These are phyloP conservation scores for Neomicropteryx cornuta DNA, from an alignment of 1,140 invertebrate genomes.

Conservation along the genomic window DNA sequence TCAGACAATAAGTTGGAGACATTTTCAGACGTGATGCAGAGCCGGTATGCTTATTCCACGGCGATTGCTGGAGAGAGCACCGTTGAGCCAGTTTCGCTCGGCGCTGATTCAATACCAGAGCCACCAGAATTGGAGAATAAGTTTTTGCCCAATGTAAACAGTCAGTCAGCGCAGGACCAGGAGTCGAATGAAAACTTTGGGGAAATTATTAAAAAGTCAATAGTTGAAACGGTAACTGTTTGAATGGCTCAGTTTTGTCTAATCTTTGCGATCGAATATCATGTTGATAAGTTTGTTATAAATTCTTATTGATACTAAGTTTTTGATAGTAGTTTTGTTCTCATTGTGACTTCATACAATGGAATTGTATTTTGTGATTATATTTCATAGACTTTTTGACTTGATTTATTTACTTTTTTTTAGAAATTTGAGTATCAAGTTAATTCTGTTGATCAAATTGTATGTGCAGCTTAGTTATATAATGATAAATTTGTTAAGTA, in stretches of 20 bases:
- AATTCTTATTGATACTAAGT: too few species aligned
- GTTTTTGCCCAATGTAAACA: constrained; percentile 10
- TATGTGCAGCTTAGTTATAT: too few species aligned
- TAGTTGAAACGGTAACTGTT: constrained; percentile 81
- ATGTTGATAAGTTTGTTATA: too few species aligned
- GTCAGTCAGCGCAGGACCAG: constrained; percentile 13
- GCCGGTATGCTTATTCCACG: constrained; percentile 38
- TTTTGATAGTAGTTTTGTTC: too few species aligned
- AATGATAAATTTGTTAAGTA: too few species aligned
- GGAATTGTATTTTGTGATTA: too few species aligned
- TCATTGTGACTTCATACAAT: too few species aligned
- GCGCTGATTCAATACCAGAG: constrained; percentile 4
- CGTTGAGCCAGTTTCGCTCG: constrained; percentile 12
- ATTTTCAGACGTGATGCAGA: constrained; percentile 53
- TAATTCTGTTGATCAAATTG: too few species aligned
- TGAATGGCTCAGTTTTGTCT: constrained; percentile 36
- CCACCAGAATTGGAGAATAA: constrained; percentile 5
- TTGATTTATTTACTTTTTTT: too few species aligned
- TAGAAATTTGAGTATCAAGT: too few species aligned
- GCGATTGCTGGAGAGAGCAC: constrained; percentile 17
- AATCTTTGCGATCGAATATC: too few species aligned
- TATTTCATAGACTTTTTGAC: too few species aligned
- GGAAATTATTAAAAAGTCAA: constrained; percentile 86
- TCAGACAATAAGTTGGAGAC: constrained; percentile 57
- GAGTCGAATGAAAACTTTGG: constrained; percentile 64